These are phyloP conservation scores for Sternarchorhynchus goeldii DNA, from an alignment of 2,797 vertebrate species.

Conservation along the genomic window DNA sequence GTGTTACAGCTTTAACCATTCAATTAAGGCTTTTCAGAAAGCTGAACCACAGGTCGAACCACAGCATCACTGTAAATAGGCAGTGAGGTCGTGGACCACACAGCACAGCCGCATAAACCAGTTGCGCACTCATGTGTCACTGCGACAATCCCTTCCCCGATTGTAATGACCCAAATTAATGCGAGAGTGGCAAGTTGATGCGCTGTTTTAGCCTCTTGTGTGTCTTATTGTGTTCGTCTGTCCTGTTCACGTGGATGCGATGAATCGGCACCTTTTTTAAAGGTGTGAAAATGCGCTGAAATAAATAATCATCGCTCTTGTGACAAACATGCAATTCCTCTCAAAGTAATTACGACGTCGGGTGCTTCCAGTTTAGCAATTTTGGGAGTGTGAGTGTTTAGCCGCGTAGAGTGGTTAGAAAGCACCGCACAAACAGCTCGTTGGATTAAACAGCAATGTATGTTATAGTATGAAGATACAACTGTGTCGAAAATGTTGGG, in stretches of 20 bases:
- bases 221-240: background rate
- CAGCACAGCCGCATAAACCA: conserved; percentile 59
- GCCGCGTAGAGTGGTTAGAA: background rate
- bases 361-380: background rate
- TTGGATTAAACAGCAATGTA: conserved; percentile 1
- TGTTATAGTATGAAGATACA: background rate
- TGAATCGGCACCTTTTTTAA: background rate
- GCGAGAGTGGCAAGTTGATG: background rate
- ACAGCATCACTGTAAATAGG: background rate
- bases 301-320: background rate
- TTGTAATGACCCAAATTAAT: conserved; percentile 60
- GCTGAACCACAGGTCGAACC: too few species aligned
- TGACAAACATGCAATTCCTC: background rate
- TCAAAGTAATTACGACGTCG: conserved; percentile 3
- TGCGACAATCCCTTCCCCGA: conserved; percentile 16
- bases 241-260: background rate
- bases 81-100: conserved; percentile 51
- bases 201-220: background rate
- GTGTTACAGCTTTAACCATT: too few species aligned
- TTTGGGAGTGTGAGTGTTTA: background rate
- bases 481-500: background rate
- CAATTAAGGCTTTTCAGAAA: too few species aligned
- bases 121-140: conserved; percentile 62
- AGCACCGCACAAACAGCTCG: background rate
- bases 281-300: background rate